Base-by-base conservation (phyloP, 2,797 vertebrate genomes). In the Nyctalus aviator region DNA sequence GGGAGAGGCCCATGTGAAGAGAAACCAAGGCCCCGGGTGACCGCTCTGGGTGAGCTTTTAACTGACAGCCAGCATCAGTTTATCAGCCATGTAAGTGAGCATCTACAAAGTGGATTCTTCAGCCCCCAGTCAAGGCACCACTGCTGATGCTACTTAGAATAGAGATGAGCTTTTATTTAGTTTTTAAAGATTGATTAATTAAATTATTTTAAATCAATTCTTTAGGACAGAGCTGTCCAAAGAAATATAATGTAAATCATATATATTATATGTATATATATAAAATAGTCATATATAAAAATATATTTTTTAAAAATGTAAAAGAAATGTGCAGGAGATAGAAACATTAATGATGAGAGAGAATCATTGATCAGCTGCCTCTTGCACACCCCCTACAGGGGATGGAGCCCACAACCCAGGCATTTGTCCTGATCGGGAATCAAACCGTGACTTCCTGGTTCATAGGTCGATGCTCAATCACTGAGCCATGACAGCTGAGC, bases 201-300 rank as follows among this genome's bases (percentile, higher is more conserved):
- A 53, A 44, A 53, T 72, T 69, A 66, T 53, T 32, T 23, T 15
- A 84, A 64, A 79, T 72, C 69, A 71, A 3, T 57, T 78, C 76
- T 92, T 91, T 91, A 81, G 57, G 78, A 86, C 9, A 85, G 27
- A 83, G 48, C 10, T 50, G n/a, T 71, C 27, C 75, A 76, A 76
- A 25, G 76, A 95, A 53, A 62, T 44, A 37, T 9, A 59, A 66
- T 30, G 35, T 37, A 44, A 90, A 11, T 8, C 75, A 41, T 14
- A 35, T n/a, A 64, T 0, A 59, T 41, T 41, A 32, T 53, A 53
- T 53, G n/a, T 53, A 55, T 50, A 50, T 48, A 48, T 14, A 48
- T 48, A 41, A 41, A 41, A 7, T 41, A 41, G 37, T 41, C 37
- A 41, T 41, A 41, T 41, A 41, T 41, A 41, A 41, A 41, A 41